These are phyloP conservation scores for Agapetus fuscipes DNA, from an alignment of 2,888 invertebrate species.

Conservation along the genomic window DNA sequence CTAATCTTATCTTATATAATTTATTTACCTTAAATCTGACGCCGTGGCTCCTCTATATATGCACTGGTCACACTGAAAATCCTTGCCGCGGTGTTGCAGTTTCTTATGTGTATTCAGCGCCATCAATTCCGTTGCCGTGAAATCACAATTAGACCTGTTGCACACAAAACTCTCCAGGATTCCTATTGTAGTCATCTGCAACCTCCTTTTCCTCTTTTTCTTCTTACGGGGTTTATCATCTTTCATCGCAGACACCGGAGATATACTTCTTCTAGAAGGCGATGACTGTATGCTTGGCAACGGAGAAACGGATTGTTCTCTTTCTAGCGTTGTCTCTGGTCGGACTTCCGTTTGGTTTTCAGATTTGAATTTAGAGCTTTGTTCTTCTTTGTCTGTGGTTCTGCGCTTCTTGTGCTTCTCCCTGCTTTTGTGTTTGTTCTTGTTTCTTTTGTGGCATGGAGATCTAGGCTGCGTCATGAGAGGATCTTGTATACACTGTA, in stretches of 20 bases:
- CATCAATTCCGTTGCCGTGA: constrained; percentile 4
- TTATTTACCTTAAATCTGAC: constrained; percentile 19
- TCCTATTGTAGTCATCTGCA: background rate
- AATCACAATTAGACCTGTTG: constrained; percentile 16
- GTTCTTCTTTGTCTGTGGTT: background rate
- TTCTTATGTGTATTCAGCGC: constrained; percentile 17
- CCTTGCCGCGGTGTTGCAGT: constrained; percentile 12
- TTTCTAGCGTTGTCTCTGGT: background rate
- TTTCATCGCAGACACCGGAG: constrained; percentile 10
- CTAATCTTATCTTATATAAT: too few relatives aligned
- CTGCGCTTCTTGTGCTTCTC: background rate
- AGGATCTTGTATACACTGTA: constrained; percentile 12
- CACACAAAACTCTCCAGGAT: constrained; percentile 7
- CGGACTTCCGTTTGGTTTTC: constrained; percentile 3
- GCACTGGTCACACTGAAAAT: constrained; percentile 21
- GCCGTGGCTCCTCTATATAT: constrained; percentile 17
- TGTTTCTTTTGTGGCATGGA: constrained; percentile 7
- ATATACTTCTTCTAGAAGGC: constrained; percentile 1
- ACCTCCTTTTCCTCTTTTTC: constrained; percentile 6
- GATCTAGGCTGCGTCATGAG: constrained; percentile 9
- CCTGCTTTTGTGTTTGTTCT: constrained; percentile 9
- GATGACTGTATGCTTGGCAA: background rate
- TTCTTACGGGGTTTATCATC: constrained; percentile 6
- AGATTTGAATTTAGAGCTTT: too few relatives aligned
- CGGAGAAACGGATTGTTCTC: background rate